These are phyloP conservation scores for Drosophila watanabei DNA, from an alignment of 1,140 invertebrate genomes.

Conservation along the genomic window DNA sequence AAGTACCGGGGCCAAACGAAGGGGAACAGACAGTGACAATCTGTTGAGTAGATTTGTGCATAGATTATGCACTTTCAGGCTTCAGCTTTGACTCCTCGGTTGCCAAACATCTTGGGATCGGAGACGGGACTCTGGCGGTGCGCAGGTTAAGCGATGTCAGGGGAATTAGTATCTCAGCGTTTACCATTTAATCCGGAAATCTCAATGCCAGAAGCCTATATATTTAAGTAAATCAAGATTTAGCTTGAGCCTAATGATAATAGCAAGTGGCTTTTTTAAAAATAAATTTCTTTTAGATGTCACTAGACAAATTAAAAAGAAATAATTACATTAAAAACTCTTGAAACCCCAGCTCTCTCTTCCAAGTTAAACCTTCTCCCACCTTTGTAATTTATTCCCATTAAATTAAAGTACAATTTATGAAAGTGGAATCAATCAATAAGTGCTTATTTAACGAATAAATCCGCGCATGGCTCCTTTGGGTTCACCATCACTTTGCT, in stretches of 20 bases:
- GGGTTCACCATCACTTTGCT: neutral
- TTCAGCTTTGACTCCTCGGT: conserved; percentile 3
- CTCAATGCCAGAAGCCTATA: neutral
- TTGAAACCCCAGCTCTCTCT: too few species aligned
- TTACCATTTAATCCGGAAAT: neutral
- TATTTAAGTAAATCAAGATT: conserved; percentile 3
- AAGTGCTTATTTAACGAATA: conserved; percentile 7
- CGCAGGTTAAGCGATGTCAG: conserved; percentile 1
- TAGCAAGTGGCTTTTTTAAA: neutral
- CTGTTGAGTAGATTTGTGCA: conserved; percentile 60
- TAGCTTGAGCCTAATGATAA: neutral
- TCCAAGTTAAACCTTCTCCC: neutral
- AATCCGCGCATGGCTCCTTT: conserved; percentile 9
- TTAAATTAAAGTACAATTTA: neutral
- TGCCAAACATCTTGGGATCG: conserved; percentile 14
- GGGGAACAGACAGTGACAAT: conserved; percentile 34
- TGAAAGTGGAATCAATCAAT: conserved; percentile 24
- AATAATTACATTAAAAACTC: neutral
- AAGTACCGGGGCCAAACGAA: conserved; percentile 1
- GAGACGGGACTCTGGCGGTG: neutral
- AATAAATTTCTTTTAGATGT: neutral
- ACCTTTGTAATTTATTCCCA: neutral
- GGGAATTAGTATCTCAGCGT: conserved; percentile 15
- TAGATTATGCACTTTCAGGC: conserved; percentile 51
- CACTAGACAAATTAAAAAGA: neutral